Evolutionary conservation across 1,140 invertebrate species (phyloP), one percentile per base, ranked within the genome.

Genomic region (Aethina tumida): DNA sequence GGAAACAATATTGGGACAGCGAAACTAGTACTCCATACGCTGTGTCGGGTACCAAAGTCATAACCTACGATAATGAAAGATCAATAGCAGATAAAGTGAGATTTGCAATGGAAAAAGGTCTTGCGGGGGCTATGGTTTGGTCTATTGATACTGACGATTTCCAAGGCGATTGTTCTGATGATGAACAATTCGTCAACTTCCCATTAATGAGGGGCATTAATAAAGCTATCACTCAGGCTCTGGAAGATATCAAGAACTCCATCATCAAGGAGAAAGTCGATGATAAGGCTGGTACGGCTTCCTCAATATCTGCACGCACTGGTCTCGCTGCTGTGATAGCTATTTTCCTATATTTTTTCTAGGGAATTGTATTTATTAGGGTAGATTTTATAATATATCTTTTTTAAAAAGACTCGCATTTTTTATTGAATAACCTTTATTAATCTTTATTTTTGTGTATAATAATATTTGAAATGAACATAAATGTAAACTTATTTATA

Each of bases 41-140:
- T 0, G 53, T 71, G 1, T 68, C 70, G 21, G 67, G 60, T 0
- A 63, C 71, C 4, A 64, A 64, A 22, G 65, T 80, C 4, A 73
- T 83, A 18, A 55, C 71, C 0, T 83, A 75, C 39, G 80, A 83
- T 45, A 71, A 81, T 54, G 58, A 65, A 2, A 64, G 62, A 38
- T 78, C 77, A 19, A 69, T 81, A 13, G 64, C 62, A 22, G 58
- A 66, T 14, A 83, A 83, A 70, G 73, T 81, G 53, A 68, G 67
- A 51, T 71, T 69, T 45, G 74, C 73, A 1, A 68, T 77, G 41
- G 63, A 70, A 35, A 74, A 78, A 43, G 67, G 72, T 10, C 51
- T 89, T 5, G 80, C 74, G 0, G 85, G 85, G n/a, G 68, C 81
- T 1, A 86, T 88, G 83, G 72, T 86, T 2, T 89, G 84, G 84